phyloP scores from a whole-genome alignment of 2,888 invertebrate species.

The Mechanitis messenoides region DNA sequence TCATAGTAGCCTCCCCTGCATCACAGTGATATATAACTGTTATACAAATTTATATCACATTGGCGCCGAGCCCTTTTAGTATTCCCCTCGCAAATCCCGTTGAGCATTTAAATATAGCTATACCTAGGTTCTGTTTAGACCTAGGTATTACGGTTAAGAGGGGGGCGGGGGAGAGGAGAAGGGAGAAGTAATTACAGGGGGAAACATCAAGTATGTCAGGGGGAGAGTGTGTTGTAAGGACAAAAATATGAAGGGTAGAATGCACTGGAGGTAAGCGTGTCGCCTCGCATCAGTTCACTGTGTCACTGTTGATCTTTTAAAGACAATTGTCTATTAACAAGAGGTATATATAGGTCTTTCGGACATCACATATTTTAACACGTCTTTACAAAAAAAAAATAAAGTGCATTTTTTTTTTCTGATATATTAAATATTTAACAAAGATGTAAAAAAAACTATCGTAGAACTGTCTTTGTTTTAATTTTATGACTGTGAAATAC shows the following conservation, averaged over 20 bases:
- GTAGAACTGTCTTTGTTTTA: no score
- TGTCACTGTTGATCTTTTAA: constrained; percentile 71
- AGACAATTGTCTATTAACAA: constrained; percentile 39
- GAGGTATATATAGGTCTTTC: constrained; percentile 17
- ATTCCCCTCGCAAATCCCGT: constrained; percentile 68
- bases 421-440: no score
- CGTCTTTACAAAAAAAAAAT: no score
- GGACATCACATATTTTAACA: neutral
- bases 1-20: constrained; percentile 39
- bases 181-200: constrained; percentile 67
- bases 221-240: constrained; percentile 71
- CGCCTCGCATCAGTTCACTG: constrained; percentile 71
- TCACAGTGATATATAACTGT: constrained; percentile 40
- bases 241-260: constrained; percentile 67
- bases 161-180: constrained; percentile 40
- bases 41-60: constrained; percentile 55
- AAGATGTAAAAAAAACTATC: no score
- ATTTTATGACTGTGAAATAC: no score
- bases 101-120: constrained; percentile 53
- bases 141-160: constrained; percentile 56
- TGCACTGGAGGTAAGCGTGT: constrained; percentile 70
- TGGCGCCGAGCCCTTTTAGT: constrained; percentile 63
- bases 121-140: constrained; percentile 53
- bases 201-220: constrained; percentile 74
- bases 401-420: no score